phyloP scores from a whole-genome alignment of 2,113 vertebrate genomes.

The Cercopithecus mona region DNA sequence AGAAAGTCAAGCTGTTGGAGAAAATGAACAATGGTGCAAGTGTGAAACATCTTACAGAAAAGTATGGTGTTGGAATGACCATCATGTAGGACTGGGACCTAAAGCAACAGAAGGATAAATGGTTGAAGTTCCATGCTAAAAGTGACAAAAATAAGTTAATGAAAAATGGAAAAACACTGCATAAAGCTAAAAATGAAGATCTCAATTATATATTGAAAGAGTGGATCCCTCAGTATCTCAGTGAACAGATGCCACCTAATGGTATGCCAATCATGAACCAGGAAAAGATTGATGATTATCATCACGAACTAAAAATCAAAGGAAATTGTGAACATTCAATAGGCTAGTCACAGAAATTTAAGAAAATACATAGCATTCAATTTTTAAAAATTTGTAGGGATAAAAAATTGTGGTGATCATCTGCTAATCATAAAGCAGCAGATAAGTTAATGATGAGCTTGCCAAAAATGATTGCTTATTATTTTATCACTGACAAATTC shows the following conservation, averaged over 20 bases:
- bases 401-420: neutral
- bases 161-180: neutral
- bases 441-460: neutral
- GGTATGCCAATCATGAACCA: neutral
- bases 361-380: neutral
- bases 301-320: neutral
- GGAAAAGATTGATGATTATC: neutral
- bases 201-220: neutral
- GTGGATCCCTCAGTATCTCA: neutral
- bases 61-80: neutral
- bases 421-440: neutral
- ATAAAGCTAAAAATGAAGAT: neutral
- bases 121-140: neutral
- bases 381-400: neutral
- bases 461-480: neutral
- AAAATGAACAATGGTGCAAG: neutral
- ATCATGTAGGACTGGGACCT: neutral
- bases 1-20: neutral
- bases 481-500: neutral
- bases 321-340: neutral
- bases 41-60: neutral
- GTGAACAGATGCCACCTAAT: neutral
- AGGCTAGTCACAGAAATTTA: neutral
- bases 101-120: neutral
- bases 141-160: neutral